phyloP scores from a whole-genome alignment of 2,113 vertebrate genomes.

The Erinaceus europaeus region DNA sequence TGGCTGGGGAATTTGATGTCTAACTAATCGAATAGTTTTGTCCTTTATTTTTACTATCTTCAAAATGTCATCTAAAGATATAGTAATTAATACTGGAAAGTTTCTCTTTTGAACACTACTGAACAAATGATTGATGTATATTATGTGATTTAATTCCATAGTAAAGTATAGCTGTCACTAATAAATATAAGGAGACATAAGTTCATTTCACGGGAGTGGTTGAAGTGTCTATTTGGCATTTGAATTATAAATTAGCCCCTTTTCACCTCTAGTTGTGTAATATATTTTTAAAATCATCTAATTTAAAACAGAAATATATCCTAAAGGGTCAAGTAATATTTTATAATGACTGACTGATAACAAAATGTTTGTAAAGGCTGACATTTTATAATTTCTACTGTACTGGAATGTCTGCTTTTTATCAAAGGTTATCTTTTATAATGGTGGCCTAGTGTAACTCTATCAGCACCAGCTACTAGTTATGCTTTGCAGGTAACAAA shows the following conservation, averaged over 20 bases:
- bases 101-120: constrained; percentile 10
- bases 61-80: constrained; percentile 47
- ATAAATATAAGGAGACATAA: constrained; percentile 55
- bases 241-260: constrained; percentile 66
- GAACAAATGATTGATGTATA: constrained; percentile 68
- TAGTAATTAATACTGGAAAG: constrained; percentile 28
- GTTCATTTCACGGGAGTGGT: constrained; percentile 60
- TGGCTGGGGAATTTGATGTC: neutral
- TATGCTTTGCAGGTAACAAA: neutral
- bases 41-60: constrained; percentile 14
- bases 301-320: constrained; percentile 43
- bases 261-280: constrained; percentile 41
- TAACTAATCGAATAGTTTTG: constrained; percentile 5
- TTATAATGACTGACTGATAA: constrained; percentile 53
- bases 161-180: constrained; percentile 65
- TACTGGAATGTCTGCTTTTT: neutral
- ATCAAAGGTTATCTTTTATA: constrained; percentile 26
- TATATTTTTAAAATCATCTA: constrained; percentile 38
- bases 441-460: neutral
- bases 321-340: constrained; percentile 34
- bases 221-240: constrained; percentile 49
- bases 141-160: constrained; percentile 61
- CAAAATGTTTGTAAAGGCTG: constrained; percentile 38
- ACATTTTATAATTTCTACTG: constrained; percentile 25
- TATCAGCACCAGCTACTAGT: neutral